Evolutionary conservation across 1,140 invertebrate genomes (phyloP).

Genomic region (Hycleus cichorii): DNA sequence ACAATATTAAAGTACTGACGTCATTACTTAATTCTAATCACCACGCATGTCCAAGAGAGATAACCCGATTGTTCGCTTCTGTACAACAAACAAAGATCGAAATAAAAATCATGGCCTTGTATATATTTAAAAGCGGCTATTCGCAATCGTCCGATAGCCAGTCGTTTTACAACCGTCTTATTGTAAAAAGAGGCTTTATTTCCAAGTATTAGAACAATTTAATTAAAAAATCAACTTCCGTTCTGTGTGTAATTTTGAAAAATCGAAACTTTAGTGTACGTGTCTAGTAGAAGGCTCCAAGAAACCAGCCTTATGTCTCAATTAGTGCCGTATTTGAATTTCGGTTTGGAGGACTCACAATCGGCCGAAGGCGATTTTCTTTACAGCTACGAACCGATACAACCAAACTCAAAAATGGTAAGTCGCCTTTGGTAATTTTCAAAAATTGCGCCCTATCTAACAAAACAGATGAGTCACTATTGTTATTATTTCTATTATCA

Average conservation of each 20-base stretch:
- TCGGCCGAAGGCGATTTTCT: conserved; percentile 22
- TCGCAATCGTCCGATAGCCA: conserved; percentile 17
- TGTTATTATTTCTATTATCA: neutral
- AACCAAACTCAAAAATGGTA: conserved; percentile 33
- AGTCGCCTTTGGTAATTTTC: conserved; percentile 14
- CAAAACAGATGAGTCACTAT: conserved; percentile 11
- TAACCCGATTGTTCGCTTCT: neutral
- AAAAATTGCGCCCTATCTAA: conserved; percentile 6
- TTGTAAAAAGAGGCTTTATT: neutral
- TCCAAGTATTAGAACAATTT: too few species aligned
- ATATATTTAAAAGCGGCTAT: conserved; percentile 16
- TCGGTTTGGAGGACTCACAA: conserved; percentile 33
- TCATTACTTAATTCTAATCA: conserved; percentile 14
- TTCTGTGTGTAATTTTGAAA: too few species aligned
- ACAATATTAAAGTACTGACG: conserved; percentile 1
- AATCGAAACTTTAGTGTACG: too few species aligned
- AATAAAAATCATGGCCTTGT: conserved; percentile 7
- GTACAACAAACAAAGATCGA: neutral
- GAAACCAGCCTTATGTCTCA: conserved; percentile 34
- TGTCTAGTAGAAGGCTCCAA: too few species aligned
- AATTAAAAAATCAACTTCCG: too few species aligned
- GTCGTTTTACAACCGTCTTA: conserved; percentile 13
- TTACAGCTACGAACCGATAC: conserved; percentile 23
- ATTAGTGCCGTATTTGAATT: conserved; percentile 38
- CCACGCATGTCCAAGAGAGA: conserved; percentile 2